Evolutionary conservation across 2,113 vertebrate genomes (phyloP).

Genomic region (Corythaeola cristata): DNA sequence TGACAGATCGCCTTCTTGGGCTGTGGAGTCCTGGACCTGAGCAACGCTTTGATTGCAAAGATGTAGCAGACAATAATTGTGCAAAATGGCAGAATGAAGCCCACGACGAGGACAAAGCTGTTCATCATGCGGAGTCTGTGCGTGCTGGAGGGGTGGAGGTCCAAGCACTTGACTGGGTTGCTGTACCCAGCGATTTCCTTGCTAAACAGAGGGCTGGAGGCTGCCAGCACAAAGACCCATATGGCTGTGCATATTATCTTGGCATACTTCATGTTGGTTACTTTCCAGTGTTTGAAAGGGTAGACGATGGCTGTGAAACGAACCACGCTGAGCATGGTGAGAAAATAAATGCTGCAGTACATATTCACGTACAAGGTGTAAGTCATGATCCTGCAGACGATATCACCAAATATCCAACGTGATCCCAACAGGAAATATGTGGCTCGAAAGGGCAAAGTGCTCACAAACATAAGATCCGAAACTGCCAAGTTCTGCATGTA

Average conservation of each 20-base stretch:
- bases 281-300: slow-evolving; percentile 51
- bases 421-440: slow-evolving; percentile 73
- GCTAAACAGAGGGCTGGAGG: slow-evolving; percentile 33
- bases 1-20: neutral
- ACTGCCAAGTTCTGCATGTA: slow-evolving; percentile 81
- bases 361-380: slow-evolving; percentile 80
- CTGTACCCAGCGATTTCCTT: neutral
- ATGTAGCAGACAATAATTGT: slow-evolving; percentile 75
- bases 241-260: slow-evolving; percentile 58
- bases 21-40: slow-evolving; percentile 4
- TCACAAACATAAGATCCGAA: slow-evolving; percentile 78
- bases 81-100: slow-evolving; percentile 75
- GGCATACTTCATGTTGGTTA: slow-evolving; percentile 48
- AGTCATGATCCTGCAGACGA: slow-evolving; percentile 73
- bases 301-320: slow-evolving; percentile 73
- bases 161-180: slow-evolving; percentile 60
- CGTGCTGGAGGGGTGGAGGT: slow-evolving; percentile 8
- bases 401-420: slow-evolving; percentile 75
- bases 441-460: slow-evolving; percentile 75
- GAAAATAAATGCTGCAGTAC: slow-evolving; percentile 84
- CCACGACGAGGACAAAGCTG: slow-evolving; percentile 53
- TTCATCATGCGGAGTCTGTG: slow-evolving; percentile 60
- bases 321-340: slow-evolving; percentile 74
- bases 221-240: slow-evolving; percentile 68
- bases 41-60: slow-evolving; percentile 67